phyloP scores from a whole-genome alignment of 1,140 invertebrate genomes.

The Whitmania pigra region DNA sequence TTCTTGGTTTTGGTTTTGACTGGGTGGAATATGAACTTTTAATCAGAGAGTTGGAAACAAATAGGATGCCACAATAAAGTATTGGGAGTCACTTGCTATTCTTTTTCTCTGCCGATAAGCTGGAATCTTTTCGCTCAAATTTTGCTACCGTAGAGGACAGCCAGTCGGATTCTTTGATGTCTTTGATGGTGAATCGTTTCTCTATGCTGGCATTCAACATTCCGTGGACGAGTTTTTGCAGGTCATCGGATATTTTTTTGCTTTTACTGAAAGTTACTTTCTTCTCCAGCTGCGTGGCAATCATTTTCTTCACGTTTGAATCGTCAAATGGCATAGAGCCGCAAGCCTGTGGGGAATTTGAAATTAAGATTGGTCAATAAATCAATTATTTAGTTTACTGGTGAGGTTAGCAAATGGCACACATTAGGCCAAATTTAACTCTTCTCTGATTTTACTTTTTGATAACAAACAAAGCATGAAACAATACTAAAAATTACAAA shows the following conservation, averaged over 20 bases:
- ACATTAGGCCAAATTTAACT: not conserved
- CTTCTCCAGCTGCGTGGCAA: conserved; percentile 49
- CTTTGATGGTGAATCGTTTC: conserved; percentile 29
- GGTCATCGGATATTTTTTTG: conserved; percentile 30
- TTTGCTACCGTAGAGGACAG: not conserved
- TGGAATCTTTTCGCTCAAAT: not conserved
- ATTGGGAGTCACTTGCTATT: not conserved
- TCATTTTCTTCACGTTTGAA: conserved; percentile 39
- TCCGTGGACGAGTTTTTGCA: conserved; percentile 33
- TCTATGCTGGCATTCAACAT: conserved; percentile 36
- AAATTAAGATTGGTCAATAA: too few species aligned
- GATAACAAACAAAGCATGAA: too few species aligned
- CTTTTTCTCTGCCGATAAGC: not conserved
- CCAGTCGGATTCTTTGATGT: conserved; percentile 18
- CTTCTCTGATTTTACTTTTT: too few species aligned
- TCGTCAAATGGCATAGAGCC: conserved; percentile 42
- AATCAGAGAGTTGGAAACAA: not conserved
- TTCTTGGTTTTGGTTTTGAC: not conserved
- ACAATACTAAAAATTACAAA: too few species aligned
- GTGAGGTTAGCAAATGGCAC: not conserved
- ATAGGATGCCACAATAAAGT: not conserved
- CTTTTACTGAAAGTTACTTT: conserved; percentile 38
- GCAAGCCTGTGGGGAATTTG: conserved; percentile 24
- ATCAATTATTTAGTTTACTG: not conserved
- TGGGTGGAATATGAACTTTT: not conserved